Percentiles rank a stretch among this genome's conserved stretches.
phyloP scores from a whole-genome alignment of 2,797 vertebrate species.

The Kryptolebias ocellatus region DNA sequence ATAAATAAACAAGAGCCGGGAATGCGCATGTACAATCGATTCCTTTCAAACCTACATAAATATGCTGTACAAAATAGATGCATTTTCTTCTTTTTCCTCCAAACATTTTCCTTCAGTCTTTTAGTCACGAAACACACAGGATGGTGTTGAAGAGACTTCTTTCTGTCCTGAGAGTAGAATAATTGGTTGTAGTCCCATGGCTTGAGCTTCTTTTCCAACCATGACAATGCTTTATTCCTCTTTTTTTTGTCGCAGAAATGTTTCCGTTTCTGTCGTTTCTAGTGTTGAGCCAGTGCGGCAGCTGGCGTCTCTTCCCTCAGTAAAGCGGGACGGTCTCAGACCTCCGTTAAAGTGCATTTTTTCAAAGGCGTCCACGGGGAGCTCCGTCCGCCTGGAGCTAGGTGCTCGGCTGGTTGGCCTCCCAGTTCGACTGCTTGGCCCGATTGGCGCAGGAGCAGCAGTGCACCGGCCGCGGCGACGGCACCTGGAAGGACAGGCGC shows the following conservation, averaged over 20 bases:
- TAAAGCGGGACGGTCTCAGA: neutral
- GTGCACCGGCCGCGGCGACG: neutral
- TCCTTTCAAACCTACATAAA: slow-evolving; percentile 22
- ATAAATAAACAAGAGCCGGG: slow-evolving; percentile 36
- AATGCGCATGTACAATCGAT: neutral
- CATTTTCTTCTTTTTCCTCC: neutral
- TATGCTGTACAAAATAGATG: slow-evolving; percentile 17
- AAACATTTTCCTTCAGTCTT: too few relatives aligned
- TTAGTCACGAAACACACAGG: slow-evolving; percentile 7
- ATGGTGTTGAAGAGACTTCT: slow-evolving; percentile 27
- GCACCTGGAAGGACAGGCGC: slow-evolving; percentile 37
- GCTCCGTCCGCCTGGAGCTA: slow-evolving; percentile 7
- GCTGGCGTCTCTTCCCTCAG: neutral
- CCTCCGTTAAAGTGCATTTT: neutral
- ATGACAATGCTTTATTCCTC: slow-evolving; percentile 72
- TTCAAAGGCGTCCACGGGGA: neutral
- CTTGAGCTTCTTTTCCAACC: neutral
- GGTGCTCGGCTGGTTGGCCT: slow-evolving; percentile 4
- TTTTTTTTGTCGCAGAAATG: neutral
- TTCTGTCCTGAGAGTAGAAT: slow-evolving; percentile 57
- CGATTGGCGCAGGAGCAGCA: slow-evolving; percentile 33
- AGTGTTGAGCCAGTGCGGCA: slow-evolving; percentile 6
- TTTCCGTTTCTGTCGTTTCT: neutral
- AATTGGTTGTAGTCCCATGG: neutral
- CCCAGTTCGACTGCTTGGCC: neutral